Percentiles rank a stretch among this genome's conserved stretches.
phyloP scores from a whole-genome alignment of 2,797 vertebrate species.

The Pantherophis vulpinus region DNA sequence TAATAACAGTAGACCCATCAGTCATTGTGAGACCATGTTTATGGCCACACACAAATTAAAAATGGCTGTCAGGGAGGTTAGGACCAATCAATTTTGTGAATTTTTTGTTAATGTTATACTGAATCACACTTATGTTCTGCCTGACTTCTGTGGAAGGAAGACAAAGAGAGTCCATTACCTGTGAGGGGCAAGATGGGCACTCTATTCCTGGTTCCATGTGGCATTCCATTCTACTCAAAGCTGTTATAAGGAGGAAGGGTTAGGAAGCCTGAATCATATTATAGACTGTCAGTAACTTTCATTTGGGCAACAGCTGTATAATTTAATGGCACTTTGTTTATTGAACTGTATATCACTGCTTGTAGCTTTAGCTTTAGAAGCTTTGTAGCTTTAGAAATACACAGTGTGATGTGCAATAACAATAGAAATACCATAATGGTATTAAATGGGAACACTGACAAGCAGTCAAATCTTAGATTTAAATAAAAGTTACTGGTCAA shows the following conservation, averaged over 20 bases:
- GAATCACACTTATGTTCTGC: neutral
- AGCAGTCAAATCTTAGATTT: neutral
- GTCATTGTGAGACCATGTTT: neutral
- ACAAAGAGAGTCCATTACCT: neutral
- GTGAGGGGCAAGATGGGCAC: neutral
- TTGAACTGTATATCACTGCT: neutral
- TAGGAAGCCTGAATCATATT: neutral
- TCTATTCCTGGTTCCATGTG: neutral
- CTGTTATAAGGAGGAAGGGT: neutral
- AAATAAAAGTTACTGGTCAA: neutral
- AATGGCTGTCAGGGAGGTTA: neutral
- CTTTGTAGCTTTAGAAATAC: neutral
- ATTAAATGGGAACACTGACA: neutral
- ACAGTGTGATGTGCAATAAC: neutral
- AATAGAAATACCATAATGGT: neutral
- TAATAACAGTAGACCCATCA: neutral
- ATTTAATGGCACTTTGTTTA: neutral
- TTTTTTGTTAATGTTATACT: neutral
- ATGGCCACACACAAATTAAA: neutral
- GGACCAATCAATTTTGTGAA: neutral
- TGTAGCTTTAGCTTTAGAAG: neutral
- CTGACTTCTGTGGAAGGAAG: neutral
- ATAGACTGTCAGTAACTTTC: neutral
- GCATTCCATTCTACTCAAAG: neutral
- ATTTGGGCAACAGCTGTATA: neutral